Conservation (phyloP, 2,888 invertebrate species). For the Camptogramma bilineatum region DNA sequence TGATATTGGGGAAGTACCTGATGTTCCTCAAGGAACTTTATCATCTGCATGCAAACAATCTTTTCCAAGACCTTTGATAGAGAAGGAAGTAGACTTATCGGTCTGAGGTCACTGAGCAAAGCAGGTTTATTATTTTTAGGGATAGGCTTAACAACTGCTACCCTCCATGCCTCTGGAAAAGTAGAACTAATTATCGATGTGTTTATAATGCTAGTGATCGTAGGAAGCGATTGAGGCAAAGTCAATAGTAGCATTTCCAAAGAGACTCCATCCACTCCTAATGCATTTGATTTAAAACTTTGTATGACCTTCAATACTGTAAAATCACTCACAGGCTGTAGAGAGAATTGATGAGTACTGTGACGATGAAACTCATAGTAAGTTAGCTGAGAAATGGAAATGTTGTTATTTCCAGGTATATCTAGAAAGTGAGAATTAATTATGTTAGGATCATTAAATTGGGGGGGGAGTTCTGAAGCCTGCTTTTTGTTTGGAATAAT, state of each 20-base stretch:
- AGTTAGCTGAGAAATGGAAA: not conserved
- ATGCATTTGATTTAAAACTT: not conserved
- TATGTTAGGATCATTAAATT: not conserved
- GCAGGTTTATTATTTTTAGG: not conserved
- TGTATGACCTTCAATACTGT: not conserved
- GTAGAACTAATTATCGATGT: not conserved
- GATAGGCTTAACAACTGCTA: not conserved
- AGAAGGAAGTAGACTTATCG: not conserved
- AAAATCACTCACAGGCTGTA: not conserved
- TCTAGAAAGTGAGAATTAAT: not conserved
- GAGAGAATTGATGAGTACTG: not conserved
- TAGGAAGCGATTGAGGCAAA: not conserved
- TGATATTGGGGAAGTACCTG: not conserved
- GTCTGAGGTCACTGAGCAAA: not conserved
- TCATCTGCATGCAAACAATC: not conserved
- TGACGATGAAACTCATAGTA: not conserved
- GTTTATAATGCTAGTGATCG: not conserved
- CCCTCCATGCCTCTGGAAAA: not conserved
- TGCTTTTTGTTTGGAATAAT: not conserved
- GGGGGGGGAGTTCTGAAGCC: not conserved
- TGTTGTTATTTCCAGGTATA: not conserved
- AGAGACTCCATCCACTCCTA: not conserved
- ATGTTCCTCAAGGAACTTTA: not conserved
- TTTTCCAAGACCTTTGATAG: not conserved
- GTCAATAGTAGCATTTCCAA: not conserved